phyloP scores from a whole-genome alignment of 2,888 invertebrate genomes.

The Uloborus plumipes region DNA sequence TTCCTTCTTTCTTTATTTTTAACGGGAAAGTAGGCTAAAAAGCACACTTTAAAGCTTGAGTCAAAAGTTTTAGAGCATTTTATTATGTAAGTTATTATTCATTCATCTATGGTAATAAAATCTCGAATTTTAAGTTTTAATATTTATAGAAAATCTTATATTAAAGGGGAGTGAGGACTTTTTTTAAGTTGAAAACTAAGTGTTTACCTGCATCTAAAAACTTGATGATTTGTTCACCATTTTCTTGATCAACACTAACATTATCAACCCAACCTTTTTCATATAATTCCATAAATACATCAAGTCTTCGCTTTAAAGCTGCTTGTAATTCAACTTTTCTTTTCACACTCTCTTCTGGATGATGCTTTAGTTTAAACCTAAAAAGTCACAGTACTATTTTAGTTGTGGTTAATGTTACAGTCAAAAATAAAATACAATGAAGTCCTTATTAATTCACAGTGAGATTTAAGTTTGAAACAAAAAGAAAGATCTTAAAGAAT shows the following conservation, averaged over 20 bases:
- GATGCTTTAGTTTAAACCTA: constrained; percentile 99
- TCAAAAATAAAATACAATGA: neutral
- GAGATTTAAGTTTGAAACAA: neutral
- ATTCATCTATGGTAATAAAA: too few relatives aligned
- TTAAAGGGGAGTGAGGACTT: too few relatives aligned
- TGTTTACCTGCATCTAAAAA: constrained; percentile 83
- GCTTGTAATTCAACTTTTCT: constrained; percentile 87
- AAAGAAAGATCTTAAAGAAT: neutral
- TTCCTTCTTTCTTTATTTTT: too few relatives aligned
- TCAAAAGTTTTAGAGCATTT: too few relatives aligned
- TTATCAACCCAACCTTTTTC: constrained; percentile 81
- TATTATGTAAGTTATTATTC: too few relatives aligned
- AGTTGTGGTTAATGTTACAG: too few relatives aligned
- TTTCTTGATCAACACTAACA: constrained; percentile 87
- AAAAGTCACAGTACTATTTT: neutral
- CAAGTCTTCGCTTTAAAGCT: constrained; percentile 87
- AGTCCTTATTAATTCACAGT: neutral
- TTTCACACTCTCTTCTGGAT: constrained; percentile 94
- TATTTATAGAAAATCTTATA: too few relatives aligned
- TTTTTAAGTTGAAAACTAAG: too few relatives aligned
- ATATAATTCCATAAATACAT: constrained; percentile 86
- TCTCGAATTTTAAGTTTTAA: too few relatives aligned
- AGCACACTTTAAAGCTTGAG: too few relatives aligned
- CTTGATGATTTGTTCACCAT: constrained; percentile 81
- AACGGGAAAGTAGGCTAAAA: too few relatives aligned